Base-by-base conservation (phyloP, 2,888 invertebrate species). In the Euplagia quadripunctaria region DNA sequence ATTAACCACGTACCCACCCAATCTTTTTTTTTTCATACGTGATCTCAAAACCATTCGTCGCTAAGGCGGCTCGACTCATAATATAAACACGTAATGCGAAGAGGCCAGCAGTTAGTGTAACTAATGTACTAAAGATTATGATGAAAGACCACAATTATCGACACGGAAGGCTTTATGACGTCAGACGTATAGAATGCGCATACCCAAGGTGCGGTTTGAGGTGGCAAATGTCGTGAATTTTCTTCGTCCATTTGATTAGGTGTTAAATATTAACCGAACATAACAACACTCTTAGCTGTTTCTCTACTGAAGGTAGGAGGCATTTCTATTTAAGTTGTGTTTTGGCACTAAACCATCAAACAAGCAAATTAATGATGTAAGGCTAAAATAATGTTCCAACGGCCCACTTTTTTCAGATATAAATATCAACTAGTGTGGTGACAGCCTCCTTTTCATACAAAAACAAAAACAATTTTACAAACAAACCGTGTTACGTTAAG, bases 121-220 rank as follows among this genome's bases (percentile, higher is more conserved):
- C 64, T 71, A 82, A 82, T 74, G 65, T 61, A 61, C 55, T 68
- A 68, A 66, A 73, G 58, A 74, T 76, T 71, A 71, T 74, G 70
- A 75, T 82, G 71, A 82, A 76, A 71, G 49, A 67, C 55, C 12
- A 52, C 51, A 61, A 80, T 84, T 82, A 73, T 51, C 11, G 55
- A 68, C 73, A 79, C 76, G 80, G 74, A 75, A 84, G 68, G 68
- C 58, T 64, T 16, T 16, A n/a, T 72, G 71, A 67, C 49, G 67
- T 72, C 67, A 72, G 31, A 51, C 12, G 61, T 71, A 20, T 43
- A 61, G 64, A 71, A 65, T 70, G 64, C 68, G 46, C 20, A 52
- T n/a, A 14, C 12, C 1, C 52, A 64, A 70, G 49, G 49, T 46
- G 70, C 67, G 51, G 67, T 52, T 52, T 67, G 41, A 51, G 11